These are phyloP conservation scores for Aurelia aurita DNA, from an alignment of 30 jellyfish, hydroid and myxozoan species.

Conservation along the genomic window DNA sequence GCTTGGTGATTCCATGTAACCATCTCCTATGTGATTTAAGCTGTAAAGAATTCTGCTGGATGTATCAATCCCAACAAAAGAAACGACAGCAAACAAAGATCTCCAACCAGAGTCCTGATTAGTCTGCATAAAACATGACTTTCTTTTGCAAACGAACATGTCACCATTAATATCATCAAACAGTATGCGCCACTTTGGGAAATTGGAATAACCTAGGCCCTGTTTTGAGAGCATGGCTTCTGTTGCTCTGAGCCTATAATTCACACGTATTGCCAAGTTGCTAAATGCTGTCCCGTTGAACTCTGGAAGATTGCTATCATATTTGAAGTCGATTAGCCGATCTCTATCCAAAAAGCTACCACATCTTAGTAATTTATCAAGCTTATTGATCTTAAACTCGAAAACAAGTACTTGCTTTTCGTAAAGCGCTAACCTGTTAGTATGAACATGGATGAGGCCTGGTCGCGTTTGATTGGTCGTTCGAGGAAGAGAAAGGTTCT, in stretches of 20 bases:
- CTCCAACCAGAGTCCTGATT: not conserved
- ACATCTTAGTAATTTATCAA: not conserved
- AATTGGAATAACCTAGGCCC: too few species aligned
- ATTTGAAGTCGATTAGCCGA: constrained; percentile 6
- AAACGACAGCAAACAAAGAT: not conserved
- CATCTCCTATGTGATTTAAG: not conserved
- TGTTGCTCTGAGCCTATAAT: constrained; percentile 1
- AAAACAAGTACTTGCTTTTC: not conserved
- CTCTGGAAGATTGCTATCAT: constrained; percentile 5
- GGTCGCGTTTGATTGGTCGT: constrained; percentile 2
- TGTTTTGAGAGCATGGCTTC: too few species aligned
- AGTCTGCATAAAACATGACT: constrained; percentile 5
- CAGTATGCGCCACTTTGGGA: constrained; percentile 18
- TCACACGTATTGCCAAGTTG: not conserved
- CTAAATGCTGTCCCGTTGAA: constrained; percentile 1
- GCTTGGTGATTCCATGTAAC: not conserved
- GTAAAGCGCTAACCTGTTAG: constrained; percentile 7
- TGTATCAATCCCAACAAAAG: constrained; percentile 21
- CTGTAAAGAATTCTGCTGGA: constrained; percentile 11
- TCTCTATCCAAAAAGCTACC: constrained; percentile 8
- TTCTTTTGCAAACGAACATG: constrained; percentile 13
- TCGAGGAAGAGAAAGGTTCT: not conserved
- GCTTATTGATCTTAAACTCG: constrained; percentile 11
- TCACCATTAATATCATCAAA: constrained; percentile 29
- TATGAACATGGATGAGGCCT: constrained; percentile 14